Evolutionary conservation across 2,113 vertebrate genomes (phyloP).

Genomic region (Dromiciops gliroides): DNA sequence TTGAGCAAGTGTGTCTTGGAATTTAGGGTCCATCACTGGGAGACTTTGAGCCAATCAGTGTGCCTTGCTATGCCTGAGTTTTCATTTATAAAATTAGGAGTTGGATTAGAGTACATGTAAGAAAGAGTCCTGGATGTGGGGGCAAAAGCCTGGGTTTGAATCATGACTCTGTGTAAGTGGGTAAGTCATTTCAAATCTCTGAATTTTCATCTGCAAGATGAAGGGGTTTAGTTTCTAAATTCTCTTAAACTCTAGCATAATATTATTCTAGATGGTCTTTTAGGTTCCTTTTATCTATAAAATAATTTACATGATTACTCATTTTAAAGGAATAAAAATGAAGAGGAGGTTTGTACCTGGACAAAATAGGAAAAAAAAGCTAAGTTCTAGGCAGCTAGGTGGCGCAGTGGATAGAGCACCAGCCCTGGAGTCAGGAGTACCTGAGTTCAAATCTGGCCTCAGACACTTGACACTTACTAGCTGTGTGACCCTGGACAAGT

Average conservation of each 20-base stretch:
- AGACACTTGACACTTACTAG: too few species aligned
- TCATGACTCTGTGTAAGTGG: neutral
- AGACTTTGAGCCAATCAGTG: neutral
- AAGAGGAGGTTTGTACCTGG: neutral
- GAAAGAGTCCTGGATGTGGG: neutral
- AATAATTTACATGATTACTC: neutral
- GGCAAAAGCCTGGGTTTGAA: neutral
- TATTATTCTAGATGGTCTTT: neutral
- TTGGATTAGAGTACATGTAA: neutral
- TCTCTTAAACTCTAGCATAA: too few species aligned
- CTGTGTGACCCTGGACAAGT: too few species aligned
- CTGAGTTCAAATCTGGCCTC: too few species aligned
- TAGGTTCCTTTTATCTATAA: neutral
- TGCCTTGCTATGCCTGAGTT: neutral
- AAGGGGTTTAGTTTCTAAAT: neutral
- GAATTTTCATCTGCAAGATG: neutral
- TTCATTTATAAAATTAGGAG: neutral
- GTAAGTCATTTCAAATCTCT: neutral
- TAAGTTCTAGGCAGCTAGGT: too few species aligned
- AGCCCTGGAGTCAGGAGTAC: too few species aligned
- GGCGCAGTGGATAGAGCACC: too few species aligned
- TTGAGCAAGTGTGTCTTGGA: neutral
- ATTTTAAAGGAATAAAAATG: slow-evolving; percentile 37
- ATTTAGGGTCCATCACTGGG: neutral
- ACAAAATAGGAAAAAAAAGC: slow-evolving; percentile 4